Conservation (phyloP, 2,113 vertebrate species). For the Copsychus sechellarum region DNA sequence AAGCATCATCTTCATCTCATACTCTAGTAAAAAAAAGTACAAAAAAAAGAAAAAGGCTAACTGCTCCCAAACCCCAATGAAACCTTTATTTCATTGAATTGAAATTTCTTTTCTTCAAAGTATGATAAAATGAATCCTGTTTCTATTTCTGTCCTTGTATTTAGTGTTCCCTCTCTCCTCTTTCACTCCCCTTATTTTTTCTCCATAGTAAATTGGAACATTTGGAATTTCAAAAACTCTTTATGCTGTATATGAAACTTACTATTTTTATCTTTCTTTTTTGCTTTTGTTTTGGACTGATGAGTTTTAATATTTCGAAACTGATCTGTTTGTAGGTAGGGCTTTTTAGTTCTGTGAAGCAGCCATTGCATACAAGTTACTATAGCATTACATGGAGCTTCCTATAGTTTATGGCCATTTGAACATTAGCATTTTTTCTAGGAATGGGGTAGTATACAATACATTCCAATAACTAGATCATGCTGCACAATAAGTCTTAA, state of each 20-base stretch:
- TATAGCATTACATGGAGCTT: neutral
- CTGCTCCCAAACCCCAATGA: rapidly evolving
- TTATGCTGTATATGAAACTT: neutral
- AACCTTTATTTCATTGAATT: neutral
- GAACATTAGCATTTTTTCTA: neutral
- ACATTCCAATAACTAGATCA: neutral
- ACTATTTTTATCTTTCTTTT: neutral
- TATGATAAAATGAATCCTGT: neutral
- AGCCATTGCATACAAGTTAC: neutral
- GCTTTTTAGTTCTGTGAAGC: neutral
- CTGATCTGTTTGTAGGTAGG: neutral
- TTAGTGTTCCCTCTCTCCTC: neutral
- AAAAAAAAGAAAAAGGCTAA: neutral
- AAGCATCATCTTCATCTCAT: neutral
- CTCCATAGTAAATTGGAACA: neutral
- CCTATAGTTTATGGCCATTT: neutral
- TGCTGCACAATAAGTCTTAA: neutral
- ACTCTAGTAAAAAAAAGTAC: neutral
- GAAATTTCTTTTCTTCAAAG: neutral
- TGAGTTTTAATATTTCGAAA: neutral
- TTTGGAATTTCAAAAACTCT: neutral
- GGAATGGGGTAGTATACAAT: neutral
- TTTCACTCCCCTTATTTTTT: neutral
- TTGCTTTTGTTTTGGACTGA: neutral
- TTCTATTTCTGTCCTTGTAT: neutral